Evolutionary conservation across 1,140 invertebrate genomes (phyloP), one percentile per base, ranked within the genome.

Genomic region (Trichonephila inaurata): DNA sequence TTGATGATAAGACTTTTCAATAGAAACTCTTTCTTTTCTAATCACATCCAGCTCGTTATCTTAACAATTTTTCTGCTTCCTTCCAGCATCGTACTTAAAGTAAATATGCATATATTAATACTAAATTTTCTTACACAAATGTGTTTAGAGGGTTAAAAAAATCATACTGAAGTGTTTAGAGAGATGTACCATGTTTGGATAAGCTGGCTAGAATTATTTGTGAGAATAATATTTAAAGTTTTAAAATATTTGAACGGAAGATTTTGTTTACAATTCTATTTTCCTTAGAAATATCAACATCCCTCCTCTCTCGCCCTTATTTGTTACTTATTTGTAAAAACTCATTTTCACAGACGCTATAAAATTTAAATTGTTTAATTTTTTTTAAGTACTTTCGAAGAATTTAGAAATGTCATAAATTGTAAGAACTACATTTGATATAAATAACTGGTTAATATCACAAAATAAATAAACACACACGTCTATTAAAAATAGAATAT

Each of bases 101-200:
- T 18, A 88, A 88, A 88, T 88, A 88, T 88, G 86, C 86, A 21
- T 61, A 64, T 88, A 88, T 88, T 88, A 88, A 64, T 61, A 61
- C 40, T 88, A 64, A 88, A 61, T 60, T 60, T 85, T 85, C 83
- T 28, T 18, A 77, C 24, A 28, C 72, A 77, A 77, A 77, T 77
- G 72, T 28, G 33, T 77, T 77, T 28, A 40, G 28, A 28, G 33
- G 72, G 12, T 0, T 14, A 19, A 77, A 77, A 77, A 77, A 77
- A 72, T 72, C 24, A 16, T 14, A 33, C 69, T 33, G 24, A 33
- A 72, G 69, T 77, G 72, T 77, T 33, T 77, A 19, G 72, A 19
- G 33, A 33, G 72, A 77, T 7, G 28, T 33, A 40, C 72, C 40
- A 12, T 77, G 16, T 24, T 4, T 77, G 72, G 72, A 77, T 77